phyloP scores from a whole-genome alignment of 2,113 vertebrate genomes.

The Engystomops pustulosus region DNA sequence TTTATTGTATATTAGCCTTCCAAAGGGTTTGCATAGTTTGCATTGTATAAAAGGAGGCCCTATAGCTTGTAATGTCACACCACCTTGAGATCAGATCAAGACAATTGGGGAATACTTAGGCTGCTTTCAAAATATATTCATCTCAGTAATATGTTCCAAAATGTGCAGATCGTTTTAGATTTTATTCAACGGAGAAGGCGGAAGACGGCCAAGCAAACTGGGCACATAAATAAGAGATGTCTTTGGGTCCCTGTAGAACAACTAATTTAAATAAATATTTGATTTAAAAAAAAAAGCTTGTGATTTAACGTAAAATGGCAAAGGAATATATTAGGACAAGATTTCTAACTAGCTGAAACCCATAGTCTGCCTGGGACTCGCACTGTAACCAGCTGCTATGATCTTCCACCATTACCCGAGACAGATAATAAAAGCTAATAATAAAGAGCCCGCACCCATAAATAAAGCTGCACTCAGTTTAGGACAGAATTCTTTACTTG shows the following conservation, averaged over 20 bases:
- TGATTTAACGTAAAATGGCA: conserved; percentile 4
- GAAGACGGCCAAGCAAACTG: background rate
- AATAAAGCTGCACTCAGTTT: background rate
- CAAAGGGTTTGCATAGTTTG: too few species aligned
- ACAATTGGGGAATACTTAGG: too few species aligned
- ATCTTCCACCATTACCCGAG: background rate
- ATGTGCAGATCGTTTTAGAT: background rate
- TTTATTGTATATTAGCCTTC: too few species aligned
- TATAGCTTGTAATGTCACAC: too few species aligned
- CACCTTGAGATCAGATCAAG: too few species aligned
- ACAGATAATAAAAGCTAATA: conserved; percentile 21
- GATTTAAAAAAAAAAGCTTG: conserved; percentile 32
- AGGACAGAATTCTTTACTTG: background rate
- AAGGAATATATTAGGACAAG: conserved; percentile 23
- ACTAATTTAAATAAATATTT: conserved; percentile 52
- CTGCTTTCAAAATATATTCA: background rate
- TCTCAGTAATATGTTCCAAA: background rate
- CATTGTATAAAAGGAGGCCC: too few species aligned
- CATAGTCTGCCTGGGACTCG: background rate
- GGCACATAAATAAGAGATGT: conserved; percentile 29
- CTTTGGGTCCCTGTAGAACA: conserved; percentile 18
- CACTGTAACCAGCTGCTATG: background rate
- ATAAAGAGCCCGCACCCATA: background rate
- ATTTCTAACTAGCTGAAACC: background rate
- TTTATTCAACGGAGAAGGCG: background rate